Evolutionary conservation across 1,140 invertebrate species (phyloP).

Genomic region (Pseudobourletiella spinata): DNA sequence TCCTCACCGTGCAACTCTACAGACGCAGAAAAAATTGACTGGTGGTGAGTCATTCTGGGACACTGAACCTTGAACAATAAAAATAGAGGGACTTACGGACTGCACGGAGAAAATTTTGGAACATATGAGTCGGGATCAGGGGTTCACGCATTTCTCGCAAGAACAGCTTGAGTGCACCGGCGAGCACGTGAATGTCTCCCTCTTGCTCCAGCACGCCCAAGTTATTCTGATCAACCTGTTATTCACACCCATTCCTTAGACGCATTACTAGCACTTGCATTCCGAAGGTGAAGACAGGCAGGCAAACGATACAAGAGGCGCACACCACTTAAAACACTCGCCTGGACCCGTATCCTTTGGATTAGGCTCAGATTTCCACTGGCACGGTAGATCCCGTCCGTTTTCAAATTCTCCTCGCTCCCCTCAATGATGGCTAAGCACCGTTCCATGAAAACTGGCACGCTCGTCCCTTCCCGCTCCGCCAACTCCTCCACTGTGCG

Average conservation of each 20-base stretch:
- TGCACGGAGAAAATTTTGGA: conserved; percentile 60
- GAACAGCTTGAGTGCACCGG: conserved; percentile 91
- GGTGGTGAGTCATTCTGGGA: too few species aligned
- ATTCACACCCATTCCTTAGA: too few species aligned
- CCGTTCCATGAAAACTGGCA: conserved; percentile 68
- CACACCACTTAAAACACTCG: too few species aligned
- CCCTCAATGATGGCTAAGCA: conserved; percentile 69
- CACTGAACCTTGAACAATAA: too few species aligned
- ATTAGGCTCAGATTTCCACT: neutral
- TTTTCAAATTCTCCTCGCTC: conserved; percentile 62
- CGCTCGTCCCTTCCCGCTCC: conserved; percentile 49
- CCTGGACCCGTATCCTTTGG: neutral
- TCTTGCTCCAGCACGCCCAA: conserved; percentile 45
- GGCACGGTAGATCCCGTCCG: conserved; percentile 53
- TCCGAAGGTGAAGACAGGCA: too few species aligned
- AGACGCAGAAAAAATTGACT: too few species aligned
- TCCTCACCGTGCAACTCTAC: too few species aligned
- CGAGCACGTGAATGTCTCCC: conserved; percentile 77
- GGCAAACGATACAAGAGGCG: too few species aligned
- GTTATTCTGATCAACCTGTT: conserved; percentile 43
- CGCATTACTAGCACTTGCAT: too few species aligned
- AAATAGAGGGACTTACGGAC: conserved; percentile 65
- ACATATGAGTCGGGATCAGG: conserved; percentile 67
- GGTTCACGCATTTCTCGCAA: conserved; percentile 86
- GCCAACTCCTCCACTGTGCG: conserved; percentile 57